Base-by-base conservation (phyloP, 2,113 vertebrate species). In the Nerophis lumbriciformis region DNA sequence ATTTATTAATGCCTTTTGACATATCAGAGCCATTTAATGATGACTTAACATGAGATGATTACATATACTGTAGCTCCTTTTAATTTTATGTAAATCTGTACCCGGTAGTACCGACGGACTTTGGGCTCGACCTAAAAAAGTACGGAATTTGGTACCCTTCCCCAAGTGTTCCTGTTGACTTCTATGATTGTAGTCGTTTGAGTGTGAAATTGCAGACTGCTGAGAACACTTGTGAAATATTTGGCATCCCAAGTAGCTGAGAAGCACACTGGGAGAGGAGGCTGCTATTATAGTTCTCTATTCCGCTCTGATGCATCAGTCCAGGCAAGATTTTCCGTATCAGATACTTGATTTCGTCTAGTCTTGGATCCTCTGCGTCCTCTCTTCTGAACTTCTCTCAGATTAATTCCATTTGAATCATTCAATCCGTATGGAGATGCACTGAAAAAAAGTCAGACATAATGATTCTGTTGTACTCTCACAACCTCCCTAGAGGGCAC, bases 241-340 rank as follows among this genome's bases (percentile, higher is more conserved):
- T 6, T 21, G 48, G 51, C 47, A 75, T 58, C 42, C 55, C 50
- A 15, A 60, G 48, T 45, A 58, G 45, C 49, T 55, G 42, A 35
- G 53, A 63, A 71, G 52, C 59, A 67, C 44, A 61, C 49, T 44
- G 58, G 53, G 63, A 66, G 59, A 3, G 28, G 52, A 63, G 66
- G 57, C 58, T 68, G 49, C 11, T 51, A 56, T 8, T 28, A 16
- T 55, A 48, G 36, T 28, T 35, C 59, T 52, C 16, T n/a, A 13
- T 57, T 48, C 15, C 14, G 51, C 16, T 61, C 12, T 62, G 1
- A 35, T 15, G 15, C 13, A n/a, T n/a, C 13, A 38, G 42, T 57
- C 13, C 5, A 63, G 16, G n/a, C 8, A 60, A 52, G 38, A 1
- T 57, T 66, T 8, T n/a, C 28, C 12, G 53, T 42, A 19, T 37